Evolutionary conservation across 2,113 vertebrate genomes (phyloP).

Genomic region (Taurulus bubalis): DNA sequence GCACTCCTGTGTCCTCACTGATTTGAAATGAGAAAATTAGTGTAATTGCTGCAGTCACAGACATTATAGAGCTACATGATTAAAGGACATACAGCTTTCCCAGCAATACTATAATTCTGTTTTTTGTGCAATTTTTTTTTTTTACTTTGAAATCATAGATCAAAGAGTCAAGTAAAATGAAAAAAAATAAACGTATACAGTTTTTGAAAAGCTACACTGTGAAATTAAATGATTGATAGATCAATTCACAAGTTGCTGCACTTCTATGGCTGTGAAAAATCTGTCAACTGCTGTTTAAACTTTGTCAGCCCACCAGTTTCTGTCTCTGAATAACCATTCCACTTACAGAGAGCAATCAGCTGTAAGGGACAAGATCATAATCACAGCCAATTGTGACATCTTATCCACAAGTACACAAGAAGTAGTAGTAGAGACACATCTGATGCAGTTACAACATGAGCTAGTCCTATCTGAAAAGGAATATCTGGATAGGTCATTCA

Average conservation of each 20-base stretch:
- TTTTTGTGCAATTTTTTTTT: background rate
- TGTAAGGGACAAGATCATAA: background rate
- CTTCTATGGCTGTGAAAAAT: background rate
- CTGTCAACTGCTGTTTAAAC: background rate
- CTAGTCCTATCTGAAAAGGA: background rate
- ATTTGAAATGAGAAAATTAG: constrained; percentile 54
- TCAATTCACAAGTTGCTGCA: background rate
- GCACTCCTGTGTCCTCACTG: constrained; percentile 21
- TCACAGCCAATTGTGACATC: too few species aligned
- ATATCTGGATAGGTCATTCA: background rate
- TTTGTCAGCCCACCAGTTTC: background rate
- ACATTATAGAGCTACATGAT: constrained; percentile 1
- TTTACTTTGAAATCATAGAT: background rate
- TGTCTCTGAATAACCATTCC: background rate
- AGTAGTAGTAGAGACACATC: background rate
- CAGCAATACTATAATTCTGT: background rate
- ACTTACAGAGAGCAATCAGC: background rate
- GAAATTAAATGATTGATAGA: background rate
- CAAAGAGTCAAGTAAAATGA: background rate
- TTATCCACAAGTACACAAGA: background rate
- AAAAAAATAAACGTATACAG: background rate
- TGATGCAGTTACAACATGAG: background rate
- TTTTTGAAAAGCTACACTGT: background rate
- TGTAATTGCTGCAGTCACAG: constrained; percentile 26
- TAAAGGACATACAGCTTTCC: background rate